phyloP scores from a whole-genome alignment of 1,140 invertebrate genomes.

The Pogonognathellus flavescens region DNA sequence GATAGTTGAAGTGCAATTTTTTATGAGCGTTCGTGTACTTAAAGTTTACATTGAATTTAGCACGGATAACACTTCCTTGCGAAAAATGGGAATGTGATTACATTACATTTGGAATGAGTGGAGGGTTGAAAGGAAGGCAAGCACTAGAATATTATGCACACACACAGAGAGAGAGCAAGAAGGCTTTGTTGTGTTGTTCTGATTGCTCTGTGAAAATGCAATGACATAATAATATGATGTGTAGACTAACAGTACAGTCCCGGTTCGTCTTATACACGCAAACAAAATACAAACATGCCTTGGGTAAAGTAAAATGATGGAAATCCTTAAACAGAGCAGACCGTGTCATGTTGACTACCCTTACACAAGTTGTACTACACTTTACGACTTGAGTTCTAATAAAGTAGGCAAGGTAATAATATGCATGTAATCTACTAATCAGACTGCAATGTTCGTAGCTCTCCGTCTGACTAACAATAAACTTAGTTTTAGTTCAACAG shows the following conservation, averaged over 20 bases:
- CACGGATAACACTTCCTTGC: conserved; percentile 20
- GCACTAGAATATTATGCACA: no score
- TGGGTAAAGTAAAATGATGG: conserved; percentile 6
- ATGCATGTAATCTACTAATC: no score
- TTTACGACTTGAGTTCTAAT: no score
- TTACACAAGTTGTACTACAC: no score
- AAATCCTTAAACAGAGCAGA: conserved; percentile 8
- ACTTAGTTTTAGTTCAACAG: no score
- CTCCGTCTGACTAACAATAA: no score
- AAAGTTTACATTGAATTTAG: conserved; percentile 7
- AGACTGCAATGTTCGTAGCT: no score
- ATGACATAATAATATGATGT: conserved; percentile 42
- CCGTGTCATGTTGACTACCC: neutral
- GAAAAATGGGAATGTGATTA: conserved; percentile 8
- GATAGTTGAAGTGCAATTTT: no score
- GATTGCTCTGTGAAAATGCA: conserved; percentile 42
- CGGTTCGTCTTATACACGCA: conserved; percentile 36
- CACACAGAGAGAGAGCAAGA: neutral
- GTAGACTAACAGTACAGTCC: conserved; percentile 39
- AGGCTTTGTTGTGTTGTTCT: conserved; percentile 3
- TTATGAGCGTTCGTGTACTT: neutral
- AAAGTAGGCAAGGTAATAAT: no score
- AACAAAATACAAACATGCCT: conserved; percentile 25
- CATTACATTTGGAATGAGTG: neutral
- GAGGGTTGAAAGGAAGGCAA: neutral